phyloP scores from a whole-genome alignment of 2,888 invertebrate species.

The Synergus gifuensis region DNA sequence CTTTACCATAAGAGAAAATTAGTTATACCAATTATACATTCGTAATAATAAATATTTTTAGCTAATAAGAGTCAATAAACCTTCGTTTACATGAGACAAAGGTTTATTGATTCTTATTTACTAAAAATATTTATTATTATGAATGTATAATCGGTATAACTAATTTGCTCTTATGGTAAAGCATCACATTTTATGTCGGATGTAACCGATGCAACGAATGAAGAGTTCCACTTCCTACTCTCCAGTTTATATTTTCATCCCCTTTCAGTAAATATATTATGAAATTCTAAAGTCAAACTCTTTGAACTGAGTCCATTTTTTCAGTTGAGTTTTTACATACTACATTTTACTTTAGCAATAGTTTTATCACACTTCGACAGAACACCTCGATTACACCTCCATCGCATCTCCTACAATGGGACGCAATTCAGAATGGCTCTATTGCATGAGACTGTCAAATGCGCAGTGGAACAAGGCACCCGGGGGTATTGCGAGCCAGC shows the following conservation, averaged over 20 bases:
- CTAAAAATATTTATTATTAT: too few relatives aligned
- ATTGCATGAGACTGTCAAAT: constrained; percentile 49
- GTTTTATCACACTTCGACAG: constrained; percentile 25
- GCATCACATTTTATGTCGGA: too few relatives aligned
- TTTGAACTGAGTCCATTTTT: constrained; percentile 14
- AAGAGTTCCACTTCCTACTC: neutral
- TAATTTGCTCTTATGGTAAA: too few relatives aligned
- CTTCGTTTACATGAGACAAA: too few relatives aligned
- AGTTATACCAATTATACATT: too few relatives aligned
- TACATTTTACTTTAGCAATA: neutral
- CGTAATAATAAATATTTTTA: too few relatives aligned
- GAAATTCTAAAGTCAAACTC: neutral
- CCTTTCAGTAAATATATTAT: neutral
- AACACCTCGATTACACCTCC: constrained; percentile 3
- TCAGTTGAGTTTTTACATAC: neutral
- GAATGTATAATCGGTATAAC: too few relatives aligned
- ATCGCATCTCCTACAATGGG: constrained; percentile 1
- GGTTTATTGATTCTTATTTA: too few relatives aligned
- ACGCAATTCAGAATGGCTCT: constrained; percentile 44
- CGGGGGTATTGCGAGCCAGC: constrained; percentile 42
- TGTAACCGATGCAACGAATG: neutral
- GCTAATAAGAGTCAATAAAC: too few relatives aligned
- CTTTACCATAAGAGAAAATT: too few relatives aligned
- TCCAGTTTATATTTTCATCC: neutral
- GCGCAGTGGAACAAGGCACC: constrained; percentile 44